Conservation (phyloP, 37 sponge, comb jelly and placozoan genomes). For the Mnemiopsis leidyi region DNA sequence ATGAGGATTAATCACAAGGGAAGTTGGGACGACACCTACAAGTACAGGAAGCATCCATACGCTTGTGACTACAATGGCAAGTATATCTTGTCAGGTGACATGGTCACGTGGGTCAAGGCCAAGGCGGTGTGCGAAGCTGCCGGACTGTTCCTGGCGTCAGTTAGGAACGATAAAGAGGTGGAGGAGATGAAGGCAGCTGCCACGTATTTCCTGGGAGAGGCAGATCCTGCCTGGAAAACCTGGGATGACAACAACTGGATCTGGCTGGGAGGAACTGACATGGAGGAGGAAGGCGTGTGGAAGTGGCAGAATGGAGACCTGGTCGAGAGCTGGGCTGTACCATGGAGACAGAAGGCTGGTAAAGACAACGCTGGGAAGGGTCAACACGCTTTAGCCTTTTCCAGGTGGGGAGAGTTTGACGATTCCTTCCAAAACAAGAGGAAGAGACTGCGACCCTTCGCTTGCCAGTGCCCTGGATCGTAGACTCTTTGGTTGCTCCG, state of each 20-base stretch:
- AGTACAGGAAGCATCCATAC: too few species aligned
- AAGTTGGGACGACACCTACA: too few species aligned
- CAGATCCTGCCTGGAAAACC: neutral
- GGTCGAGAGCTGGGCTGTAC: neutral
- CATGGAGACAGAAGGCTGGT: neutral
- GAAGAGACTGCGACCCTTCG: neutral
- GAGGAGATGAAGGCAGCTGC: constrained; percentile 10
- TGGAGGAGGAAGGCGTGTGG: constrained; percentile 16
- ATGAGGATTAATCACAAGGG: too few species aligned
- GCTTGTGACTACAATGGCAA: too few species aligned
- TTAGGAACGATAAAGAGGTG: too few species aligned
- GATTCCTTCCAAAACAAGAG: constrained; percentile 18
- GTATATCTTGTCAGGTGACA: too few species aligned
- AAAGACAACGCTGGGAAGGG: constrained; percentile 16
- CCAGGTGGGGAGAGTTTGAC: constrained; percentile 40
- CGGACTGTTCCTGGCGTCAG: too few species aligned
- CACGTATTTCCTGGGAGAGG: constrained; percentile 18
- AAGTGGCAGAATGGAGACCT: neutral
- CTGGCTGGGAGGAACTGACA: constrained; percentile 52
- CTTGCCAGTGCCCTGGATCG: too few species aligned
- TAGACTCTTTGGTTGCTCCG: too few species aligned
- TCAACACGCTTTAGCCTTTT: neutral
- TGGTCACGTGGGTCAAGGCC: too few species aligned
- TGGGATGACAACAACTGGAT: constrained; percentile 39
- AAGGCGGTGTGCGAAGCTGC: too few species aligned